phyloP scores from a whole-genome alignment of 2,113 vertebrate species.

The Indicator indicator region DNA sequence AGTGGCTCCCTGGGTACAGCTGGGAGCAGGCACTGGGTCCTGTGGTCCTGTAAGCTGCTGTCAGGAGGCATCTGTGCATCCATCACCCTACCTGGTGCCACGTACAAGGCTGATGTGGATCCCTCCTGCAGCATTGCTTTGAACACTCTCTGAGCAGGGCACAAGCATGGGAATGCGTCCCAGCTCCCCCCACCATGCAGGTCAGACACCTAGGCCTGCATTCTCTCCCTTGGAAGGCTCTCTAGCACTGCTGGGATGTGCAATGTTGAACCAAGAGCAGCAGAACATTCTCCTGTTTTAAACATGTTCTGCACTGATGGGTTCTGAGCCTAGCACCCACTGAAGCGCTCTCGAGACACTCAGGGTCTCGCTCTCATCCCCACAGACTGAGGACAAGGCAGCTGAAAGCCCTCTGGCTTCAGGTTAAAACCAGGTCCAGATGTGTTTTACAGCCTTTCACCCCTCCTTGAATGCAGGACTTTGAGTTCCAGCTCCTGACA shows the following conservation, averaged over 20 bases:
- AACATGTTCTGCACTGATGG: background rate
- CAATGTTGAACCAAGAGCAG: background rate
- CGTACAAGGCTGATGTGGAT: accelerated
- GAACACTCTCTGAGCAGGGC: background rate
- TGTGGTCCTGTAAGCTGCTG: background rate
- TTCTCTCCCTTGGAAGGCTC: background rate
- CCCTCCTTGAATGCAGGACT: background rate
- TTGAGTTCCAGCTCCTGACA: background rate
- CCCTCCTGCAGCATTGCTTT: background rate
- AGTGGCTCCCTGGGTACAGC: accelerated
- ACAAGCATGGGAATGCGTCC: background rate
- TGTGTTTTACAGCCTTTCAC: background rate
- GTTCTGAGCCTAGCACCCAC: background rate
- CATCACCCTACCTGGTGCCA: background rate
- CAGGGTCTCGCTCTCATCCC: background rate
- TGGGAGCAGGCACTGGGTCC: background rate
- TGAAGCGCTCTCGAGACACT: background rate
- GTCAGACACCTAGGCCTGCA: accelerated
- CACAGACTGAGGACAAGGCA: background rate
- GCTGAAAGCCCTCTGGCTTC: background rate
- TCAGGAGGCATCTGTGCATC: background rate
- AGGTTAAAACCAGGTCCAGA: background rate
- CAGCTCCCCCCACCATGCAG: background rate
- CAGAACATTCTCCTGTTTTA: background rate
- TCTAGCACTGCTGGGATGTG: accelerated